Evolutionary conservation across 1,140 invertebrate genomes (phyloP).

Genomic region (Hycleus phaleratus): DNA sequence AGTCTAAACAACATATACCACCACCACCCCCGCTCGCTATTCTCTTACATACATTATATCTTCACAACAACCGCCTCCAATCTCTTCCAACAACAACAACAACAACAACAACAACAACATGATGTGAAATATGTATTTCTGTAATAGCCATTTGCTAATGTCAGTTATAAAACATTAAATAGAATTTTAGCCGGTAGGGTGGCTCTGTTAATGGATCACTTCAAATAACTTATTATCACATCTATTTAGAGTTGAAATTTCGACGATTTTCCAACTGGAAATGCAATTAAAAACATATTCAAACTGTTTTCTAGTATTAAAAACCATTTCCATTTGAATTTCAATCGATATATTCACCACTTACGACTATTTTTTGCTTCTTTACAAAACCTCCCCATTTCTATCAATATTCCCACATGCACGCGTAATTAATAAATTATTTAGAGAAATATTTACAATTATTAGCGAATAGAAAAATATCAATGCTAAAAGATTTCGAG

Average conservation of each 20-base stretch:
- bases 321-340: no score
- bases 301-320: not conserved
- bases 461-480: no score
- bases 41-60: not conserved
- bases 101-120: constrained; percentile 15
- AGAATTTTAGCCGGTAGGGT: constrained; percentile 14
- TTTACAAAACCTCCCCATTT: no score
- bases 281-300: constrained; percentile 16
- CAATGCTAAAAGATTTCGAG: no score
- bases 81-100: constrained; percentile 1
- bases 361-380: no score
- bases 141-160: constrained; percentile 22
- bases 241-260: constrained; percentile 16
- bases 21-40: not conserved
- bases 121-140: constrained; percentile 23
- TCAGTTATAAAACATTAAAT: constrained; percentile 22
- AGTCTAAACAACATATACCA: not conserved
- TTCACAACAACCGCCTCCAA: not conserved
- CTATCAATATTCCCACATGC: no score
- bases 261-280: constrained; percentile 10
- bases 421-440: no score
- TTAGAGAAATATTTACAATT: no score
- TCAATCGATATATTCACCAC: no score
- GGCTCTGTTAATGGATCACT: constrained; percentile 19
- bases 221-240: constrained; percentile 25